Base-by-base conservation (phyloP, 2,888 invertebrate genomes). In the Scaptomyza flava region DNA sequence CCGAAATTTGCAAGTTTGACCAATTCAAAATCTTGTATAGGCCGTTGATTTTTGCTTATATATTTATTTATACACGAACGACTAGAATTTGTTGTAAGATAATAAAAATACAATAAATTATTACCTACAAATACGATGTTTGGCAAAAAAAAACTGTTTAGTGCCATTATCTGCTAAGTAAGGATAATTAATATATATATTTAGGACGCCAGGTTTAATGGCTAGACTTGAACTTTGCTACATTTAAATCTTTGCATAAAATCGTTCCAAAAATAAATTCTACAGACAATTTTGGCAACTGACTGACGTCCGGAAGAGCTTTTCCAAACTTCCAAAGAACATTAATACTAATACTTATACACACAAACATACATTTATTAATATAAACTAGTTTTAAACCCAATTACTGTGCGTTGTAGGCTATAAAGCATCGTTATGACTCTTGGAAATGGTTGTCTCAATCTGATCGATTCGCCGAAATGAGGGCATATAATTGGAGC, bases 391-490 rank as follows among this genome's bases (percentile, higher is more conserved):
- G 52, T 53, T 45, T 85, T 90, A 90, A 41, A 89, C 82, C 89
- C 89, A 89, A 64, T 85, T 79, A 56, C 43, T 75, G 50, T 89
- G 84, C 64, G 72, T 78, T 56, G 70, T 77, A 47, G 88, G 89
- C 89, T 90, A 90, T 90, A 90, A 90, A 45, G 89, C 90, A 68
- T 90, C 90, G 68, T 89, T 90, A 74, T 89, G 90, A 72, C 89
- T 90, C 62, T 89, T 90, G 47, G 90, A 89, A 63, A 90, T 84
- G 48, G 85, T 87, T 23, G 90, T 90, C 56, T 91, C 91, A 61
- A 88, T 90, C 71, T 91, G 91, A 68, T 91, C 91, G 75, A 91
- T 91, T 50, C 91, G 89, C 45, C 91, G 84, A 63, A 91, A 91
- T 34, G 91, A 91, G 54, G 91, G 90, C 72, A 91, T 81, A 65